phyloP scores from a whole-genome alignment of 2,888 invertebrate species.

The Drosophila lacicola region DNA sequence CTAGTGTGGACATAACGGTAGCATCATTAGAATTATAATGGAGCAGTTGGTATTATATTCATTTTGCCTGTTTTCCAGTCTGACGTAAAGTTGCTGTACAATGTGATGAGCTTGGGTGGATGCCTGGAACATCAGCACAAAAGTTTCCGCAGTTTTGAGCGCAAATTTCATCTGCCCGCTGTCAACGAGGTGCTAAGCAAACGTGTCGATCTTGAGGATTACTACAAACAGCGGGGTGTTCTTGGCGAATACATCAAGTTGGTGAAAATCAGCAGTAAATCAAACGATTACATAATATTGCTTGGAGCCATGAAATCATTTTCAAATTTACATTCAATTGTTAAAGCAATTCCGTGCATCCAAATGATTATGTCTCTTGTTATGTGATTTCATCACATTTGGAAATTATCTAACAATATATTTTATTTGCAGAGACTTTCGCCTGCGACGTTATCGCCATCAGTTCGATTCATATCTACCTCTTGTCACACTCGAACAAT shows the following conservation, averaged over 20 bases:
- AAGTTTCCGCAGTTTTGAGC: constrained; percentile 75
- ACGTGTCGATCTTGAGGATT: constrained; percentile 82
- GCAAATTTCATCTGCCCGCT: constrained; percentile 81
- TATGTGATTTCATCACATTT: constrained; percentile 1
- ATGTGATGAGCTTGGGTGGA: constrained; percentile 81
- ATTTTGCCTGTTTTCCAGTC: constrained; percentile 58
- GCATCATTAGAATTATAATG: neutral
- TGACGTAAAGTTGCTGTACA: constrained; percentile 82
- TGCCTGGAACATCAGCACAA: constrained; percentile 76
- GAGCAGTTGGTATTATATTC: neutral
- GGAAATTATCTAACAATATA: neutral
- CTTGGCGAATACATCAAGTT: constrained; percentile 84
- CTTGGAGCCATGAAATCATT: constrained; percentile 3
- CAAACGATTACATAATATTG: constrained; percentile 30
- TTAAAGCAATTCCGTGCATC: too few species aligned
- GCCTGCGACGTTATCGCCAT: constrained; percentile 83
- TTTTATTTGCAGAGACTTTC: constrained; percentile 73
- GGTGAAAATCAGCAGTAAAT: constrained; percentile 38
- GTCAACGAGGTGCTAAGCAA: constrained; percentile 76
- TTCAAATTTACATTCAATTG: neutral
- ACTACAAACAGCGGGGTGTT: constrained; percentile 83
- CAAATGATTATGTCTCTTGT: too few species aligned
- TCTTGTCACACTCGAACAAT: constrained; percentile 74
- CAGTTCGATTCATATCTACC: constrained; percentile 82
- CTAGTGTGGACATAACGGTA: constrained; percentile 83